Evolutionary conservation across 2,113 vertebrate genomes (phyloP).

Genomic region (human): GRCh38 chr9:36552501-36553000

Average conservation of each 20-base stretch:
- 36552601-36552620: not conserved
- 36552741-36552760: not conserved
- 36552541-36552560: not conserved
- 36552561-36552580: not conserved
- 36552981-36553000: no score
- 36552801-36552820: not conserved
- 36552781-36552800: not conserved
- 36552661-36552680: not conserved
- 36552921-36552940: no score
- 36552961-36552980: no score
- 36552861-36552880: no score
- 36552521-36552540: not conserved
- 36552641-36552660: not conserved
- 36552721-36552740: conserved; percentile 31
- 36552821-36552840: no score
- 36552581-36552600: not conserved
- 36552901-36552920: no score
- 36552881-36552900: no score
- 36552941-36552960: no score
- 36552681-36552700: not conserved
- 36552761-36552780: conserved; percentile 19
- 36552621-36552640: not conserved
- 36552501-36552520: not conserved
- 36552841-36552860: no score
- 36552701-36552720: not conserved